Evolutionary conservation across 2,888 invertebrate genomes (phyloP).

Genomic region (Orchesella flavescens): DNA sequence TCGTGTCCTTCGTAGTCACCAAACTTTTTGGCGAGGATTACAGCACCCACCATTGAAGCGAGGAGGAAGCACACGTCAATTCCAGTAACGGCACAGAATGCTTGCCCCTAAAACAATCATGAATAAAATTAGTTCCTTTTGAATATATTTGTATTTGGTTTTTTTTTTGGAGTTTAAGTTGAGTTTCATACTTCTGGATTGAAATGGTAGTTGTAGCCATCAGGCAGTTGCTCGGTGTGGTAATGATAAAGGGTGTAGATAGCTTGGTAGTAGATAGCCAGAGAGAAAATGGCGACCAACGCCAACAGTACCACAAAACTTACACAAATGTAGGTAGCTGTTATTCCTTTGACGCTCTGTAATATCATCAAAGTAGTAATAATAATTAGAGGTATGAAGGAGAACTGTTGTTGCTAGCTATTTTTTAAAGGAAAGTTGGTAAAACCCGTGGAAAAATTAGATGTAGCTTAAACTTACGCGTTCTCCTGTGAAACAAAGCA

Average conservation of each 20-base stretch:
- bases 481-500: constrained; percentile 60
- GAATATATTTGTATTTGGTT: too few relatives aligned
- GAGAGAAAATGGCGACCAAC: constrained; percentile 56
- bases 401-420: neutral
- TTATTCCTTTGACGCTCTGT: constrained; percentile 62
- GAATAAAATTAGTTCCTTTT: neutral
- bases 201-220: constrained; percentile 62
- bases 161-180: neutral
- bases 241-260: constrained; percentile 65
- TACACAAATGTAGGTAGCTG: constrained; percentile 52
- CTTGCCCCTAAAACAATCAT: constrained; percentile 57
- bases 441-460: constrained; percentile 10
- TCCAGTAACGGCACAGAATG: constrained; percentile 65
- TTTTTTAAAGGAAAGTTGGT: neutral
- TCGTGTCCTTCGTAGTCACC: constrained; percentile 56
- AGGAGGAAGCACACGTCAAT: constrained; percentile 62
- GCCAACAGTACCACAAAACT: constrained; percentile 57
- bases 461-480: constrained; percentile 43
- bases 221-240: constrained; percentile 55
- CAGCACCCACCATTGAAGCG: constrained; percentile 60
- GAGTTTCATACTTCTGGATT: constrained; percentile 57
- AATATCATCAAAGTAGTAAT: too few relatives aligned
- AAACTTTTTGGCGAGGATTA: constrained; percentile 56
- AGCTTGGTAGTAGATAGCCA: constrained; percentile 66
- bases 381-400: too few relatives aligned